These are phyloP conservation scores for Siphamia tubifer DNA, from an alignment of 2,113 vertebrate genomes.

Conservation along the genomic window DNA sequence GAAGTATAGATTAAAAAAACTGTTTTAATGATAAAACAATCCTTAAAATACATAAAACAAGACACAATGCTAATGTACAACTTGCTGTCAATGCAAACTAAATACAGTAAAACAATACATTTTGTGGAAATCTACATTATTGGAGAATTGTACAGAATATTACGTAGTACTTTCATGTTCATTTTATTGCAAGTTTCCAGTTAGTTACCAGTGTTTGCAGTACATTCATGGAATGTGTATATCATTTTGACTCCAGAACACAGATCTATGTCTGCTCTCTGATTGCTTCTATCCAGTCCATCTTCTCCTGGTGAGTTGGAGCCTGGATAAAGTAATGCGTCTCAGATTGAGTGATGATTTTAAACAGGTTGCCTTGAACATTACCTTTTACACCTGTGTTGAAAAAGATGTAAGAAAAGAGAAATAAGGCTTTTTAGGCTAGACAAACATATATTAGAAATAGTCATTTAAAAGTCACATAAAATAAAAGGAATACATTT, in stretches of 20 bases:
- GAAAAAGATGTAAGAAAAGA: background rate
- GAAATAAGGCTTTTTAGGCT: background rate
- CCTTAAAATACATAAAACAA: background rate
- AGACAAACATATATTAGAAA: background rate
- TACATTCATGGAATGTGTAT: slow-evolving; percentile 51
- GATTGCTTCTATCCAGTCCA: slow-evolving; percentile 92
- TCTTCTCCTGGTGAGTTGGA: slow-evolving; percentile 86
- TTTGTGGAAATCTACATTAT: background rate
- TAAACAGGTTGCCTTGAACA: slow-evolving; percentile 94
- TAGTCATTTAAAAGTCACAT: background rate
- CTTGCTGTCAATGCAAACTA: background rate
- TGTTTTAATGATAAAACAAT: background rate
- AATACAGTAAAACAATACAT: background rate
- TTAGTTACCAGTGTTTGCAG: slow-evolving; percentile 4
- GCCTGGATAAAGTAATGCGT: slow-evolving; percentile 93
- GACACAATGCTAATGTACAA: background rate
- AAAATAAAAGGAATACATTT: too few relatives aligned
- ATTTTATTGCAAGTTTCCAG: background rate
- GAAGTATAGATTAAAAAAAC: background rate
- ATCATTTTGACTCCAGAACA: background rate
- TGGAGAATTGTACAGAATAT: background rate
- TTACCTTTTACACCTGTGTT: slow-evolving; percentile 92
- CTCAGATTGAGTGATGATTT: slow-evolving; percentile 93
- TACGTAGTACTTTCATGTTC: background rate
- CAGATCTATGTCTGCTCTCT: slow-evolving; percentile 77